A percentile compares a stretch with the other conserved stretches of the same genome.
Conservation (phyloP, 2,797 vertebrate genomes). For the Peromyscus aztecus region DNA sequence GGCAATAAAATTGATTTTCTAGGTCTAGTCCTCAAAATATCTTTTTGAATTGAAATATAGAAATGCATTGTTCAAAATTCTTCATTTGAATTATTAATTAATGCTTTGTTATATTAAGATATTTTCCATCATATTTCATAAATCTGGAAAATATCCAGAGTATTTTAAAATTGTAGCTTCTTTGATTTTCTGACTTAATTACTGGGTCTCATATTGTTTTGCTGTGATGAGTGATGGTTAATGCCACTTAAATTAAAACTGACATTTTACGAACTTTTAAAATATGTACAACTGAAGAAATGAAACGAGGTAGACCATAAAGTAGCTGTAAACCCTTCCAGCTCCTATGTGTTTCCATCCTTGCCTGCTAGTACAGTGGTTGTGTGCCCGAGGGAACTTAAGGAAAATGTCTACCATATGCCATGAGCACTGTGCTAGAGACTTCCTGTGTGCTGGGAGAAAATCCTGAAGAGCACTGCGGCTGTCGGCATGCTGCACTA, state of each 20-base stretch:
- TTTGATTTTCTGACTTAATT: not conserved
- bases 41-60: not conserved
- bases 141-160: not conserved
- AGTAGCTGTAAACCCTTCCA: not conserved
- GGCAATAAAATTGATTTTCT: conserved; percentile 23
- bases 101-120: not conserved
- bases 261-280: not conserved
- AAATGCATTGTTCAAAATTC: not conserved
- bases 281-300: conserved; percentile 1
- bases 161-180: not conserved
- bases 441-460: not conserved
- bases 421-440: not conserved
- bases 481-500: not conserved
- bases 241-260: not conserved
- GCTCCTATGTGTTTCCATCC: not conserved
- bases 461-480: not conserved
- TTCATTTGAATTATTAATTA: conserved; percentile 38
- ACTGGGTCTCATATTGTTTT: not conserved
- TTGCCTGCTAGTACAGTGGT: not conserved
- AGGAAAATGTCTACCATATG: not conserved
- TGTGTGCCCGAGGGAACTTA: not conserved
- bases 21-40: not conserved
- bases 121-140: not conserved
- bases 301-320: not conserved
- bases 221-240: not conserved